Evolutionary conservation across 2,888 invertebrate genomes (phyloP).

Genomic region (Gasteruption jaculator): DNA sequence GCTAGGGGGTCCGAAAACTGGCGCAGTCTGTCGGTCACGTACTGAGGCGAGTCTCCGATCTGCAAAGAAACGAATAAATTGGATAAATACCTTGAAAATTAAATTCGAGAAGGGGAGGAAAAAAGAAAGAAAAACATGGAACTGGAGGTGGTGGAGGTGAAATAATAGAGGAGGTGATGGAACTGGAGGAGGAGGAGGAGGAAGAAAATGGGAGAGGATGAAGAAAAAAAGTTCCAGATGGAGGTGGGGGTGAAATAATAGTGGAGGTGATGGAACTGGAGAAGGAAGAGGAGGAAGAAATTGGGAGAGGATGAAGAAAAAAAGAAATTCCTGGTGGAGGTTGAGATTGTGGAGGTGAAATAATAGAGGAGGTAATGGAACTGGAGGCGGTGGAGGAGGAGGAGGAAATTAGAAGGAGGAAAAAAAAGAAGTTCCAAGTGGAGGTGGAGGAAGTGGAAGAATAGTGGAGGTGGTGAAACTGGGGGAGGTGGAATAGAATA

Average conservation of each 20-base stretch:
- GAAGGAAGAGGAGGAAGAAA: constrained; percentile 21
- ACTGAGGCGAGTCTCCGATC: constrained; percentile 51
- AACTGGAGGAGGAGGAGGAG: constrained; percentile 2
- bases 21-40: constrained; percentile 53
- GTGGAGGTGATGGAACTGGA: constrained; percentile 7
- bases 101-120: too few relatives aligned
- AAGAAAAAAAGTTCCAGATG: background rate
- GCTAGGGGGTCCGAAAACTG: constrained; percentile 55
- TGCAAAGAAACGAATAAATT: constrained; percentile 40
- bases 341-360: constrained; percentile 23
- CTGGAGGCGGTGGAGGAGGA: constrained; percentile 1
- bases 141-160: constrained; percentile 20
- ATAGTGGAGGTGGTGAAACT: constrained; percentile 5
- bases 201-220: background rate
- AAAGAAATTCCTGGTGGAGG: background rate
- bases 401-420: background rate
- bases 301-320: constrained; percentile 10
- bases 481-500: constrained; percentile 18
- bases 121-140: too few relatives aligned
- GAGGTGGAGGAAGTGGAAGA: background rate
- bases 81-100: too few relatives aligned
- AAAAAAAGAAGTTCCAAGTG: background rate
- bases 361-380: constrained; percentile 18
- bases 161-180: constrained; percentile 22
- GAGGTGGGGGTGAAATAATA: background rate